A percentile compares a stretch with the other conserved stretches of the same genome.
Conservation (phyloP, 30 jellyfish, hydroid and myxozoan species). For the Aurelia sp. region DNA sequence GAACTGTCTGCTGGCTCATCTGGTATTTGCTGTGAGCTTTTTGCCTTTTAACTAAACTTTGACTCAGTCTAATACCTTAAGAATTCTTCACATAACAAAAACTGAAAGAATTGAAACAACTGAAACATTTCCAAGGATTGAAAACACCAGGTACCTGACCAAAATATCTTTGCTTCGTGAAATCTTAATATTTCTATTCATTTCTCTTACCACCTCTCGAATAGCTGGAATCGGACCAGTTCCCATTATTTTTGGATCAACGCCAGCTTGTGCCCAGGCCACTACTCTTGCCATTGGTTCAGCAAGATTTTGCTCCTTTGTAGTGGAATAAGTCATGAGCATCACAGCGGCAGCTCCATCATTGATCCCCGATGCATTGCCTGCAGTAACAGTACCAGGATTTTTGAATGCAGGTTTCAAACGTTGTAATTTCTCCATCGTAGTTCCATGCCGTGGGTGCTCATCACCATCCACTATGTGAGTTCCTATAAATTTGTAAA, state of each 20-base stretch:
- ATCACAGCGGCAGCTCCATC: slow-evolving; percentile 99
- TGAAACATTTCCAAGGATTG: too few relatives aligned
- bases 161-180: too few relatives aligned
- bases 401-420: slow-evolving; percentile 77
- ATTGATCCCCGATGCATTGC: slow-evolving; percentile 91
- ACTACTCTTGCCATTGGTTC: slow-evolving; percentile 88
- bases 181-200: too few relatives aligned
- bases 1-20: too few relatives aligned
- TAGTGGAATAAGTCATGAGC: slow-evolving; percentile 61
- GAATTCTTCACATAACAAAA: too few relatives aligned
- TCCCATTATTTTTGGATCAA: slow-evolving; percentile 96
- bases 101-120: too few relatives aligned
- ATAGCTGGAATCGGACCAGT: slow-evolving; percentile 95
- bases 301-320: slow-evolving; percentile 13
- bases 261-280: slow-evolving; percentile 96
- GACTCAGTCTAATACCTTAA: too few relatives aligned
- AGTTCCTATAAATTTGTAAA: slow-evolving; percentile 28
- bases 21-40: too few relatives aligned
- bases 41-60: too few relatives aligned
- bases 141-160: too few relatives aligned
- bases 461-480: slow-evolving; percentile 53
- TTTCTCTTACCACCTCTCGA: slow-evolving; percentile 72
- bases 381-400: slow-evolving; percentile 97
- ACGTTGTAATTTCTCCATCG: slow-evolving; percentile 47
- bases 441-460: slow-evolving; percentile 84